Percentiles rank a stretch among this genome's conserved stretches.
Conservation (phyloP, 2,113 vertebrate species). For the Ancistrus triradiatus region DNA sequence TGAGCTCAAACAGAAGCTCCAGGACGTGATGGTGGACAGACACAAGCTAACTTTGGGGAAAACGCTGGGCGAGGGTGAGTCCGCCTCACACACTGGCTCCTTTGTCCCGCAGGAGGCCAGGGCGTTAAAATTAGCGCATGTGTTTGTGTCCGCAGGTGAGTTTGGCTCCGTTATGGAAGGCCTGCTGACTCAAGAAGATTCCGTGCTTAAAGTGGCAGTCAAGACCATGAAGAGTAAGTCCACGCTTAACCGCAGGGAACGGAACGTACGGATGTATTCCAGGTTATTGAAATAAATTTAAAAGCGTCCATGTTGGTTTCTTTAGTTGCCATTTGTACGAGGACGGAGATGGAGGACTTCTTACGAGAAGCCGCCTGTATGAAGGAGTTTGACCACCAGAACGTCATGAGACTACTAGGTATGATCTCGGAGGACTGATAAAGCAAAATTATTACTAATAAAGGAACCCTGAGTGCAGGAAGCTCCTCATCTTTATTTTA, state of each 20-base stretch:
- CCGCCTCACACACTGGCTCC: not conserved
- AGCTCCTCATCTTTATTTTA: too few species aligned
- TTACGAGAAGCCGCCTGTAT: conserved; percentile 87
- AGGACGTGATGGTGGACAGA: conserved; percentile 88
- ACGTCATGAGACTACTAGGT: conserved; percentile 90
- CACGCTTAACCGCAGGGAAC: not conserved
- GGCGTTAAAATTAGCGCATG: not conserved
- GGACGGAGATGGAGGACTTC: conserved; percentile 89
- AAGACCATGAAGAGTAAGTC: conserved; percentile 94
- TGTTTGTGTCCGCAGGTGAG: conserved; percentile 70
- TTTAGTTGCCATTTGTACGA: conserved; percentile 84
- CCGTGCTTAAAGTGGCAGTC: conserved; percentile 83
- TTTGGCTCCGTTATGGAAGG: conserved; percentile 92
- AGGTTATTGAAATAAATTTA: not conserved
- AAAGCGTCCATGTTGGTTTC: not conserved
- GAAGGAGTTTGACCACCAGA: conserved; percentile 91
- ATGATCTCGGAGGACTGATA: too few species aligned
- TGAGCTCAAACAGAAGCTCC: conserved; percentile 84
- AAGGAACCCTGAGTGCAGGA: too few species aligned
- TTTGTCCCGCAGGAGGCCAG: too few species aligned
- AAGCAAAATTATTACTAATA: too few species aligned
- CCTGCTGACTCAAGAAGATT: conserved; percentile 81
- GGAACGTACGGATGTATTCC: not conserved
- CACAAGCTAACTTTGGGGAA: conserved; percentile 87
- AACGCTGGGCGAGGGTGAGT: conserved; percentile 82